A percentile compares a stretch with the other conserved stretches of the same genome.
These are phyloP conservation scores for Amblyjoppa fuscipennis DNA, from an alignment of 2,888 invertebrate species.

Conservation along the genomic window DNA sequence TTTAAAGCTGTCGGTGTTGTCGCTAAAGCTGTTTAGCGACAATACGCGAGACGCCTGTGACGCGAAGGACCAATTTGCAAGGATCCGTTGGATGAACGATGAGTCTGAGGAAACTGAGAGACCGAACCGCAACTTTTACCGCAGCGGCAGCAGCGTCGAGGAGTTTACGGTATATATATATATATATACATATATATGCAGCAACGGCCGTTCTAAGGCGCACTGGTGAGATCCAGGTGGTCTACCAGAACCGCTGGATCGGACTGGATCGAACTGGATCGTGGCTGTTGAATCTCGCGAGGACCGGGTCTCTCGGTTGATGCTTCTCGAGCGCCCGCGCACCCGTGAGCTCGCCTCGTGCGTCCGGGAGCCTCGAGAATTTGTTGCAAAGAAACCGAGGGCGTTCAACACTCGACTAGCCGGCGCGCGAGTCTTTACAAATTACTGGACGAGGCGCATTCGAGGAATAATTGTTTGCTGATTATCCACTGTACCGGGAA, in stretches of 20 bases:
- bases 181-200: background rate
- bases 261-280: conserved; percentile 81
- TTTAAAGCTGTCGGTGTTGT: background rate
- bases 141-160: background rate
- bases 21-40: background rate
- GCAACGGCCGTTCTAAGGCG: conserved; percentile 17
- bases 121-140: background rate
- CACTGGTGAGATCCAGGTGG: conserved; percentile 74
- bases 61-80: background rate
- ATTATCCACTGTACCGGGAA: background rate
- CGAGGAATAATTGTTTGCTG: conserved; percentile 70
- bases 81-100: conserved; percentile 2
- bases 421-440: conserved; percentile 15
- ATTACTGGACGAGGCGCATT: conserved; percentile 49
- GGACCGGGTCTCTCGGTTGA: conserved; percentile 62
- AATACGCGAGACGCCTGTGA: background rate
- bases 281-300: conserved; percentile 78
- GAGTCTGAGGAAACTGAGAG: background rate
- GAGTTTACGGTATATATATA: background rate
- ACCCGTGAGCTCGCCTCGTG: conserved; percentile 12
- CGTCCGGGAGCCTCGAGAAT: conserved; percentile 1
- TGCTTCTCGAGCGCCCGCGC: conserved; percentile 29
- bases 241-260: conserved; percentile 73
- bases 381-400: conserved; percentile 45
- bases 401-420: background rate